Percentiles rank a stretch among this genome's conserved stretches.
Evolutionary conservation across 2,888 invertebrate genomes (phyloP).

Genomic region (Acronicta psi): DNA sequence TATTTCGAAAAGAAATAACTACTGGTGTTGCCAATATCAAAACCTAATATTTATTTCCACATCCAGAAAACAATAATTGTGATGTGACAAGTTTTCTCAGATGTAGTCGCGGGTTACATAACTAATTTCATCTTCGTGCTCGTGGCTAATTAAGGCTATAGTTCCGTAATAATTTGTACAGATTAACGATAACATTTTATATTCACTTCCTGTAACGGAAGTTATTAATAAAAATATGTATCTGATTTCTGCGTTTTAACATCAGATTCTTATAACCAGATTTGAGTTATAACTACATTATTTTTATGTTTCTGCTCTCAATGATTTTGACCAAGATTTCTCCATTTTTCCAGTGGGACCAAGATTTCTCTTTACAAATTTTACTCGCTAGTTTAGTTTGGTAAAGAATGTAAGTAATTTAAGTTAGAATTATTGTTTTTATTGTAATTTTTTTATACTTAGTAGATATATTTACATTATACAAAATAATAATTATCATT

Average conservation of each 20-base stretch:
- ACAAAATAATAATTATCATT: not conserved
- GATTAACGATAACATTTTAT: constrained; percentile 29
- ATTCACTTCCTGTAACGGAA: constrained; percentile 36
- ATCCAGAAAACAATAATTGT: too few relatives aligned
- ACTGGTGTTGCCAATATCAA: too few relatives aligned
- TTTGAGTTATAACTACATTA: not conserved
- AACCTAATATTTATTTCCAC: too few relatives aligned
- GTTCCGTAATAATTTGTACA: constrained; percentile 21
- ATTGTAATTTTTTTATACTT: not conserved
- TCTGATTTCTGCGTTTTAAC: not conserved
- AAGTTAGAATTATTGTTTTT: not conserved
- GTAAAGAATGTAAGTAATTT: not conserved
- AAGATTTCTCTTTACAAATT: not conserved
- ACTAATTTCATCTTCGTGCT: not conserved
- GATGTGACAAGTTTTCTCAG: too few relatives aligned
- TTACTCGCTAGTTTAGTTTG: not conserved
- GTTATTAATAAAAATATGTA: constrained; percentile 17
- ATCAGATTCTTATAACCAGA: constrained; percentile 6
- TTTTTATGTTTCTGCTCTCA: not conserved
- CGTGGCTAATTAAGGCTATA: constrained; percentile 4
- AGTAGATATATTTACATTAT: constrained; percentile 2
- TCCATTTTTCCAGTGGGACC: constrained; percentile 7
- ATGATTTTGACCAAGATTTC: not conserved
- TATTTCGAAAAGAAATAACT: too few relatives aligned
- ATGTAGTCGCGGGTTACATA: not conserved